Evolutionary conservation across 2,797 vertebrate species (phyloP).

Genomic region (Falco biarmicus): DNA sequence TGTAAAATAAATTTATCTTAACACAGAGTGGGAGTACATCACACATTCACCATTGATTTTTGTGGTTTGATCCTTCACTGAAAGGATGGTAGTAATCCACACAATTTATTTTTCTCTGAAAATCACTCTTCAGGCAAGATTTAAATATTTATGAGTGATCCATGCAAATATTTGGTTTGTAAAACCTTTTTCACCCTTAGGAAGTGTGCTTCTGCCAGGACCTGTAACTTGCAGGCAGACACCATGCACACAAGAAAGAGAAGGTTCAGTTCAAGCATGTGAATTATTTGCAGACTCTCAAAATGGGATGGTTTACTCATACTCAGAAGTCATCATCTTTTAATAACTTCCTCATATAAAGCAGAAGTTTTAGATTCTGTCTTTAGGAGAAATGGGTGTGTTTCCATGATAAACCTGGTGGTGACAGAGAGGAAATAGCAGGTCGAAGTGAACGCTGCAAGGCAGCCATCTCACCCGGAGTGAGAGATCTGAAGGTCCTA

Average conservation of each 20-base stretch:
- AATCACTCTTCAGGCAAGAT: background rate
- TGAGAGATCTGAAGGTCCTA: background rate
- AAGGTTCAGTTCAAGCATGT: background rate
- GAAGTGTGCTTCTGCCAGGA: background rate
- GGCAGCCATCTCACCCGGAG: background rate
- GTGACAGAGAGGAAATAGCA: background rate
- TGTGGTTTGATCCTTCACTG: background rate
- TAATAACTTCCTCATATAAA: background rate
- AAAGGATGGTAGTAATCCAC: conserved; percentile 1
- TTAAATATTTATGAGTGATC: conserved; percentile 40
- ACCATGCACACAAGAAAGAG: background rate
- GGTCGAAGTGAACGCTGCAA: background rate
- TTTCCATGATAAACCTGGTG: background rate
- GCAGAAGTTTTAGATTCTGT: background rate
- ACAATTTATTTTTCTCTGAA: conserved; percentile 31
- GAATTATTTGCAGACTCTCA: background rate
- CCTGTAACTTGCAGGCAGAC: background rate
- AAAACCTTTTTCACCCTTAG: background rate
- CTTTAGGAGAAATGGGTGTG: background rate
- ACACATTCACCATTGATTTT: background rate
- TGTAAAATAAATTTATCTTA: conserved; percentile 10
- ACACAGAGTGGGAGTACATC: background rate
- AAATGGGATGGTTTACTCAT: background rate
- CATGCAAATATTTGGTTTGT: conserved; percentile 13
- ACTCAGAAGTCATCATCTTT: background rate